A percentile compares a stretch with the other conserved stretches of the same genome.
These are phyloP conservation scores for Abrostola tripartita DNA, from an alignment of 2,888 invertebrate species.

Conservation along the genomic window DNA sequence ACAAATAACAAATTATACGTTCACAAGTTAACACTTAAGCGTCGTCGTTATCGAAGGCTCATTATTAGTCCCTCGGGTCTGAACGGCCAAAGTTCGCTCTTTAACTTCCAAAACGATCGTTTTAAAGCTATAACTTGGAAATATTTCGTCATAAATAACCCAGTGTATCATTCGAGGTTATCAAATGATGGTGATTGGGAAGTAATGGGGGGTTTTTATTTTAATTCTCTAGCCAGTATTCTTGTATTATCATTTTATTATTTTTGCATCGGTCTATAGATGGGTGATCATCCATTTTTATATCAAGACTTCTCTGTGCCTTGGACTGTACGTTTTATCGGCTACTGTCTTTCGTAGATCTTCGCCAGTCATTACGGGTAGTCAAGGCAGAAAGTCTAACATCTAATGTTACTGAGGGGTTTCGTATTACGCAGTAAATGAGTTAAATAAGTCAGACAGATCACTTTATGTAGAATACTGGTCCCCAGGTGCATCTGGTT, in stretches of 20 bases:
- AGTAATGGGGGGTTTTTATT: background rate
- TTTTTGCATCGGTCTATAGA: no score
- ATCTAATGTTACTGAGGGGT: no score
- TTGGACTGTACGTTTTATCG: no score
- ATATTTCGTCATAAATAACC: slow-evolving; percentile 50
- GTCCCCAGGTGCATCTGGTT: no score
- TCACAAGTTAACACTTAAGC: slow-evolving; percentile 55
- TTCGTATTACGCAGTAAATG: no score
- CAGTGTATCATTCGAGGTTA: slow-evolving; percentile 40
- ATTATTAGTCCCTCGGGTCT: slow-evolving; percentile 53
- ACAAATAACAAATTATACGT: slow-evolving; percentile 49
- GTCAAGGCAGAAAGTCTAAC: no score
- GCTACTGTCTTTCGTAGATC: no score
- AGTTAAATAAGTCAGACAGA: no score
- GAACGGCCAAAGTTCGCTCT: slow-evolving; percentile 61
- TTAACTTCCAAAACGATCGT: slow-evolving; percentile 58
- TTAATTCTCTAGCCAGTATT: background rate
- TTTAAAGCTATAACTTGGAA: slow-evolving; percentile 55
- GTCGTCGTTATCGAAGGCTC: slow-evolving; percentile 61
- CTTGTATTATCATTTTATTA: background rate
- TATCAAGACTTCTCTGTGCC: no score
- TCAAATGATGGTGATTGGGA: slow-evolving; percentile 19
- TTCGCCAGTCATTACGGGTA: no score
- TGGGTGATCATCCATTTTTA: no score
- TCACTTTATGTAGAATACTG: no score